phyloP scores from a whole-genome alignment of 2,797 vertebrate genomes.

The Microcaecilia unicolor region DNA sequence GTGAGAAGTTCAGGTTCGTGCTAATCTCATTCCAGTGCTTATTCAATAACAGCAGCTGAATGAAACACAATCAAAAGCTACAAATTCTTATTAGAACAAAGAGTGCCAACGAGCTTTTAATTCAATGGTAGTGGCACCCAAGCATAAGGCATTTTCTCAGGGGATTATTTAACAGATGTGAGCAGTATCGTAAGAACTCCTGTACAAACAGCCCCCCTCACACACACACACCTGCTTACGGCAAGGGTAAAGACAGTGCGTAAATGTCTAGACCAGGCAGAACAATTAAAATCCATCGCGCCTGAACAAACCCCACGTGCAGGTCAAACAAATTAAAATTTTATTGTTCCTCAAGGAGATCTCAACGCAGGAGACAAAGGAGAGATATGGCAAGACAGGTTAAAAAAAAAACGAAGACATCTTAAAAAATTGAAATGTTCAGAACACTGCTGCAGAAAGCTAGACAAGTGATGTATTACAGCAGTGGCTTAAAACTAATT shows the following conservation, averaged over 20 bases:
- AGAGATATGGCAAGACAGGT: constrained; percentile 41
- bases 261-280: constrained; percentile 56
- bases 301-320: constrained; percentile 50
- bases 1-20: not conserved
- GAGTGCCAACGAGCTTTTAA: constrained; percentile 28
- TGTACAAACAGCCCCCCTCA: constrained; percentile 31
- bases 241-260: constrained; percentile 44
- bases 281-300: constrained; percentile 64
- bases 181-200: constrained; percentile 41
- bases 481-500: constrained; percentile 60
- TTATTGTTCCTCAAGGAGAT: constrained; percentile 65
- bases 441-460: constrained; percentile 48
- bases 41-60: constrained; percentile 15
- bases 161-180: constrained; percentile 24
- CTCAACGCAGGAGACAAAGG: constrained; percentile 48
- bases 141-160: constrained; percentile 35
- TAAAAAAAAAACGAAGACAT: constrained; percentile 41
- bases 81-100: constrained; percentile 20
- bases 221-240: constrained; percentile 40
- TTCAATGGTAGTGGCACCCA: constrained; percentile 21
- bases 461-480: constrained; percentile 61
- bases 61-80: constrained; percentile 28
- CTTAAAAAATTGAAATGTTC: constrained; percentile 62
- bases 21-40: constrained; percentile 18
- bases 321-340: constrained; percentile 66